Percentiles rank a stretch among this genome's conserved stretches.
These are phyloP conservation scores for Stichodactyla helianthus DNA, from an alignment of 64 coral and sea anemone species.

Conservation along the genomic window DNA sequence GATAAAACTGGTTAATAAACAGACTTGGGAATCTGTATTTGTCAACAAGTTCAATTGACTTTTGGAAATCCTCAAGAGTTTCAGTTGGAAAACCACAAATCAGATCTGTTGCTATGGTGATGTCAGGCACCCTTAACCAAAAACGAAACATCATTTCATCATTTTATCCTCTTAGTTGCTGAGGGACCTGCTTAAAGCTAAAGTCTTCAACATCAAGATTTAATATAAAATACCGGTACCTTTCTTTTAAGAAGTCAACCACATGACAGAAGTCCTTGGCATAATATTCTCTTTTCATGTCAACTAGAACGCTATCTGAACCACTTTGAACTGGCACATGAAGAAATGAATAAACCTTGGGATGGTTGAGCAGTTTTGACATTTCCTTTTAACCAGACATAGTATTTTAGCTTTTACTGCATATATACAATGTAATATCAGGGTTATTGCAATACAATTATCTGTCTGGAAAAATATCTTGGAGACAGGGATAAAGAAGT, in stretches of 20 bases:
- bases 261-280: constrained; percentile 81
- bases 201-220: too few relatives aligned
- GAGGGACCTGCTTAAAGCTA: too few relatives aligned
- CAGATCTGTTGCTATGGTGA: constrained; percentile 94
- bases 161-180: too few relatives aligned
- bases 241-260: constrained; percentile 82
- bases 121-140: constrained; percentile 61
- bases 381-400: constrained; percentile 64
- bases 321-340: constrained; percentile 95
- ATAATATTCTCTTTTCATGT: constrained; percentile 98
- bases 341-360: constrained; percentile 87
- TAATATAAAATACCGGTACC: constrained; percentile 32
- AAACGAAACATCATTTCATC: neutral
- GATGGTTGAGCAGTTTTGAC: constrained; percentile 85
- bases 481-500: too few relatives aligned
- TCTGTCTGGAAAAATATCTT: too few relatives aligned
- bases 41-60: constrained; percentile 83
- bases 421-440: too few relatives aligned
- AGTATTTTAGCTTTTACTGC: neutral
- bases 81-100: constrained; percentile 98
- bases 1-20: constrained; percentile 99
- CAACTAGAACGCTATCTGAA: constrained; percentile 77
- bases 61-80: constrained; percentile 87
- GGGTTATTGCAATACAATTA: too few relatives aligned
- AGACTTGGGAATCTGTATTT: constrained; percentile 92